These are phyloP conservation scores for Eupeodes latifasciatus DNA, from an alignment of 2,888 invertebrate species.

Conservation along the genomic window DNA sequence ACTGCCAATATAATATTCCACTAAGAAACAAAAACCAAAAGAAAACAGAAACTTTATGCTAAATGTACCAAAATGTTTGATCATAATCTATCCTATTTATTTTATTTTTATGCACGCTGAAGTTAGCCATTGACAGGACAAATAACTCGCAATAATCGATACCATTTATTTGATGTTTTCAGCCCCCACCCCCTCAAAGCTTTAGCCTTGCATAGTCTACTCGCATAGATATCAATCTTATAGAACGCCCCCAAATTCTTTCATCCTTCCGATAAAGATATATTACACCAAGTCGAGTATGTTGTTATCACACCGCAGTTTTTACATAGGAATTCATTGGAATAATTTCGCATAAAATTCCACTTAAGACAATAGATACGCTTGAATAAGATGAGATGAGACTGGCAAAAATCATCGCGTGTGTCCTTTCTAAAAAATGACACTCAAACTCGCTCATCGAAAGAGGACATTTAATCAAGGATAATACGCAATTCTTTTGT, in stretches of 20 bases:
- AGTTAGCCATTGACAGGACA: conserved; percentile 1
- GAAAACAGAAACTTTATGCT: background rate
- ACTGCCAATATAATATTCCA: too few species aligned
- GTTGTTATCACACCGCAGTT: conserved; percentile 13
- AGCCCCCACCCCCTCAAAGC: background rate
- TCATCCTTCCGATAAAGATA: background rate
- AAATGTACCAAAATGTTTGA: background rate
- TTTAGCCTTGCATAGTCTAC: background rate
- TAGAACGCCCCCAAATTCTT: conserved; percentile 3
- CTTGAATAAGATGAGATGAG: conserved; percentile 39
- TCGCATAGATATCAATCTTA: conserved; percentile 53
- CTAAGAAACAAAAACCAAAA: background rate
- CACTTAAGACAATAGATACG: conserved; percentile 46
- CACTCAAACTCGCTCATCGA: background rate
- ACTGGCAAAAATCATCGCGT: conserved; percentile 43
- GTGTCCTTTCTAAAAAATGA: conserved; percentile 34
- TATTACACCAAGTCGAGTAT: conserved; percentile 13
- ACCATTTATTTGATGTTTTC: conserved; percentile 18
- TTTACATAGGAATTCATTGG: conserved; percentile 10
- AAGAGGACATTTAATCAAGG: conserved; percentile 67
- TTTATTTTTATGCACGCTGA: background rate
- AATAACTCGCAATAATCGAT: conserved; percentile 27
- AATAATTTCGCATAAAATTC: conserved; percentile 49
- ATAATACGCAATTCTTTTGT: conserved; percentile 71
- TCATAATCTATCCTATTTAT: background rate